phyloP scores from a whole-genome alignment of 2,888 invertebrate species.

The Branchipolynoe longqiensis region DNA sequence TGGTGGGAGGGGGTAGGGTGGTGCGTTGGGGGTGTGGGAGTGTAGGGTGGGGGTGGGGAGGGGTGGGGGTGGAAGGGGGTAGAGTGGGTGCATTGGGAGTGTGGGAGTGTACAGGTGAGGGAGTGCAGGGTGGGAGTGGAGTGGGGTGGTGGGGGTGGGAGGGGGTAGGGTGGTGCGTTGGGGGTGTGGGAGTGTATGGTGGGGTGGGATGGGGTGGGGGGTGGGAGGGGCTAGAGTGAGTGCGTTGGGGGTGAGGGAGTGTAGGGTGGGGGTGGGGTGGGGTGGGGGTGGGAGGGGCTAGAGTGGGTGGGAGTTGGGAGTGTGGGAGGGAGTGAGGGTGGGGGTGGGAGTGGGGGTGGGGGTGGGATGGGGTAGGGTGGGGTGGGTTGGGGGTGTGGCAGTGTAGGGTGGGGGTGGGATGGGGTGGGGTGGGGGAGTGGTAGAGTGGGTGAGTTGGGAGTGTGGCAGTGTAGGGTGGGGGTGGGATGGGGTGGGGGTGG shows the following conservation, averaged over 20 bases:
- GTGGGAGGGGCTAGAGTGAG: background rate
- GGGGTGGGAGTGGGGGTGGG: background rate
- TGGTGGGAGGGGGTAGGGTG: background rate
- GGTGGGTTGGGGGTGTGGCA: background rate
- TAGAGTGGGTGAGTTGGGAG: too few species aligned
- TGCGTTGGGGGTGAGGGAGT: background rate
- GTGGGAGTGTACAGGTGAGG: too few species aligned
- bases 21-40: background rate
- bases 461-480: too few species aligned
- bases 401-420: background rate
- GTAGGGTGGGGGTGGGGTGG: background rate
- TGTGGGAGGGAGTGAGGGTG: background rate
- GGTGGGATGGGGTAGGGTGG: background rate
- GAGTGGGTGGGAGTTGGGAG: background rate
- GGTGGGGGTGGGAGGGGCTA: background rate
- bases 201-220: background rate
- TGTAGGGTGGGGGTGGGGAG: background rate
- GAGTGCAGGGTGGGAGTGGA: background rate
- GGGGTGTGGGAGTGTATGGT: background rate
- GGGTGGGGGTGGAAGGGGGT: background rate
- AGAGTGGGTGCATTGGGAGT: too few species aligned
- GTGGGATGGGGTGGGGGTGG: too few species aligned
- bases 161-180: background rate
- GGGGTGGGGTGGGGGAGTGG: background rate
- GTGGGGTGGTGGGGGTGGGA: background rate